phyloP scores from a whole-genome alignment of 1,140 invertebrate genomes.

The Drosophila cardini region DNA sequence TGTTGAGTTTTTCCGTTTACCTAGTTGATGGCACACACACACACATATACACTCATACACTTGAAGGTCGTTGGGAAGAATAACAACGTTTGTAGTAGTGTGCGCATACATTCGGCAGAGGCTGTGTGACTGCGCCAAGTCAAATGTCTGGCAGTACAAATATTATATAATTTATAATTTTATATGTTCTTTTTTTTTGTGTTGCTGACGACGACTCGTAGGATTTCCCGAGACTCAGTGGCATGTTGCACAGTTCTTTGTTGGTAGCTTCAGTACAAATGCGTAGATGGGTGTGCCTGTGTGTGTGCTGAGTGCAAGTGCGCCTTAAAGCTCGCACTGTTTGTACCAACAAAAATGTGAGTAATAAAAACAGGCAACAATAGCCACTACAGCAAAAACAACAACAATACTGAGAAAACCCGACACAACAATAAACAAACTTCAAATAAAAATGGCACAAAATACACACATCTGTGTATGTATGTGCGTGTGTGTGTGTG shows the following conservation, averaged over 20 bases:
- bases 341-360: constrained; percentile 38
- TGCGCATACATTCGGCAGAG: constrained; percentile 17
- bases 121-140: constrained; percentile 51
- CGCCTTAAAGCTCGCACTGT: constrained; percentile 47
- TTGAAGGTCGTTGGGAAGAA: constrained; percentile 29
- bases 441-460: constrained; percentile 41
- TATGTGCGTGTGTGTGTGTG: neutral
- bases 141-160: constrained; percentile 57
- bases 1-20: constrained; percentile 1
- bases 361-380: constrained; percentile 66
- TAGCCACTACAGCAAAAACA: constrained; percentile 23
- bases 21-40: neutral
- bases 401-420: constrained; percentile 46
- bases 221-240: constrained; percentile 24
- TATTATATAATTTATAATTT: constrained; percentile 80
- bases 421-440: constrained; percentile 49
- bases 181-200: constrained; percentile 64
- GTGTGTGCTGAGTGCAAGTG: constrained; percentile 58
- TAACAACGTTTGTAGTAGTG: constrained; percentile 6
- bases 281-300: constrained; percentile 41
- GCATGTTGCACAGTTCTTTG: constrained; percentile 25
- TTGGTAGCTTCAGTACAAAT: neutral
- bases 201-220: constrained; percentile 9
- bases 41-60: neutral
- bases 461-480: constrained; percentile 1